phyloP scores from a whole-genome alignment of 2,113 vertebrate species.

The Eurypyga helias region DNA sequence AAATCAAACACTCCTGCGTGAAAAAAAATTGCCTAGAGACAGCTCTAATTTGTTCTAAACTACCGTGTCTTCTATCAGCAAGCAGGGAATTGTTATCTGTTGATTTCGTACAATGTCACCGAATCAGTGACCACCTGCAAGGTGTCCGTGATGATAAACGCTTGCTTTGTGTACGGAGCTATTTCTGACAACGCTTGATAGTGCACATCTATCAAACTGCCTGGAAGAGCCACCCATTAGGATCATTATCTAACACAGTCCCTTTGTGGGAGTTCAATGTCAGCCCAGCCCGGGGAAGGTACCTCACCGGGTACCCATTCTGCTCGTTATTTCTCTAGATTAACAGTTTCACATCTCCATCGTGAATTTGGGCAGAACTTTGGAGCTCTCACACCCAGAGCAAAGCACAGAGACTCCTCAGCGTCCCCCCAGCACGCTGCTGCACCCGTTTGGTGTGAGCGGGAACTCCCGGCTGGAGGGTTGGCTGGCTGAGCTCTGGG shows the following conservation, averaged over 20 bases:
- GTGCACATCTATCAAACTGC: not conserved
- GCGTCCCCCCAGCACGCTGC: not conserved
- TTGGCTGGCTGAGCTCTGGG: no score
- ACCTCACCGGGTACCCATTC: not conserved
- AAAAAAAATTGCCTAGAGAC: not conserved
- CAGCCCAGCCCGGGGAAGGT: not conserved
- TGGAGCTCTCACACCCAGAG: not conserved
- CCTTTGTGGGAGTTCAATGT: not conserved
- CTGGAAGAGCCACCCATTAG: not conserved
- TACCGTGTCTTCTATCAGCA: not conserved
- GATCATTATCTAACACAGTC: not conserved
- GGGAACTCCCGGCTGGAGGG: not conserved
- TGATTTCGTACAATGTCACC: not conserved
- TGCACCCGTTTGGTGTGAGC: not conserved
- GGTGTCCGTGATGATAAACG: not conserved
- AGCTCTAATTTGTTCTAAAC: not conserved
- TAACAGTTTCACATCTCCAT: not conserved
- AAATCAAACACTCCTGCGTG: not conserved
- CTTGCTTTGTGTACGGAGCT: not conserved
- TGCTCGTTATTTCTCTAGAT: not conserved
- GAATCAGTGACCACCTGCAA: not conserved
- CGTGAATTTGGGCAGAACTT: not conserved
- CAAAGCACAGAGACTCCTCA: fast-evolving
- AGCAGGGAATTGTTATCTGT: not conserved
- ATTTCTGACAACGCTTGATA: not conserved